A percentile compares a stretch with the other conserved stretches of the same genome.
These are phyloP conservation scores for Corvus hawaiiensis DNA, from an alignment of 2,113 vertebrate genomes.

Conservation along the genomic window DNA sequence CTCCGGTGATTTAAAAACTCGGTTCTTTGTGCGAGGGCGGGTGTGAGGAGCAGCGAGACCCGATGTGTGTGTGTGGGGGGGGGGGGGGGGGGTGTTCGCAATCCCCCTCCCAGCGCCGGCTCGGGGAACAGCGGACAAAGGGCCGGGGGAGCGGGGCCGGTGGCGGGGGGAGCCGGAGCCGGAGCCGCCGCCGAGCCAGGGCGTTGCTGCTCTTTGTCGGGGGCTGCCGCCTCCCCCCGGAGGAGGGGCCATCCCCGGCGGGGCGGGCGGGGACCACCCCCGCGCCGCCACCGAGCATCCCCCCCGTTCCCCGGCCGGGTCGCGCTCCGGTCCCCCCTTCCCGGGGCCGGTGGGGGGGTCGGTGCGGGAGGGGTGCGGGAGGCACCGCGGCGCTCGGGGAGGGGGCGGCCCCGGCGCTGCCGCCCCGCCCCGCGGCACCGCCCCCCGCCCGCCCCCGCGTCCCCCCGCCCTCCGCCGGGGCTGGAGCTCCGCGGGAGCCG, in stretches of 20 bases:
- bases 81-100: neutral
- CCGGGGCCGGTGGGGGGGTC: no score
- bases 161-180: neutral
- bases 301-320: neutral
- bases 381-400: no score
- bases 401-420: no score
- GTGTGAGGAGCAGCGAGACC: neutral
- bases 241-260: neutral
- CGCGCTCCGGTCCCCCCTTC: neutral
- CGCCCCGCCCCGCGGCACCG: no score
- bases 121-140: neutral
- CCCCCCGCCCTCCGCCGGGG: no score
- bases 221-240: constrained; percentile 21
- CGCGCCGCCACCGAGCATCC: neutral
- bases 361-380: no score
- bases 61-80: accelerated
- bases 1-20: neutral
- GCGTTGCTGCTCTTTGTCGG: constrained; percentile 71
- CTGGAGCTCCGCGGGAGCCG: no score
- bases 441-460: no score
- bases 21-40: neutral
- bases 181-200: neutral
- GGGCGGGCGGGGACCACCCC: neutral
- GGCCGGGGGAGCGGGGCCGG: neutral
- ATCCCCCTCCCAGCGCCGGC: neutral